Evolutionary conservation across 2,113 vertebrate genomes (phyloP).

Genomic region (Aptenodytes forsteri): DNA sequence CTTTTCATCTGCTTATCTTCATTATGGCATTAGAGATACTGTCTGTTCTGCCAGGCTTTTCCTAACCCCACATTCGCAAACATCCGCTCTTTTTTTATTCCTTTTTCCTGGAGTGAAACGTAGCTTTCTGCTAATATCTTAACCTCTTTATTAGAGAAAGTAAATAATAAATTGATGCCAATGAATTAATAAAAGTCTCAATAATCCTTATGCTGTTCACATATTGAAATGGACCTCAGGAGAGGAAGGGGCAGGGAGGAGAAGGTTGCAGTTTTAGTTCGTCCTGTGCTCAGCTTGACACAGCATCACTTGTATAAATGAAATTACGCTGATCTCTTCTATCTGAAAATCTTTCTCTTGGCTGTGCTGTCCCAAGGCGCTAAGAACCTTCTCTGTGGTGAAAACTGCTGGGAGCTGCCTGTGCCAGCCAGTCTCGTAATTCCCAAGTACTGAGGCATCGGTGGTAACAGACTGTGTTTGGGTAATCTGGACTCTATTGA

Average conservation of each 20-base stretch:
- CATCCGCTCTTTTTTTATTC: not conserved
- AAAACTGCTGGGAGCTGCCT: not conserved
- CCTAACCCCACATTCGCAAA: not conserved
- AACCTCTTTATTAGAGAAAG: not conserved
- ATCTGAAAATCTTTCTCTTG: not conserved
- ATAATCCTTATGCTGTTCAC: not conserved
- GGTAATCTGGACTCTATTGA: not conserved
- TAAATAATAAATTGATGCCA: not conserved
- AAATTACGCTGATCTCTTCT: not conserved
- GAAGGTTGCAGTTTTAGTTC: not conserved
- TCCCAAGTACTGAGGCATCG: not conserved
- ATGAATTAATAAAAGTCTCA: not conserved
- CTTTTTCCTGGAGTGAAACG: not conserved
- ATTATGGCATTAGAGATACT: conserved; percentile 44
- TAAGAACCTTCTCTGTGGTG: not conserved
- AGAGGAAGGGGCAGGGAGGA: not conserved
- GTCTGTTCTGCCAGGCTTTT: conserved; percentile 20
- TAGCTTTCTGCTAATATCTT: not conserved
- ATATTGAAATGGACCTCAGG: not conserved
- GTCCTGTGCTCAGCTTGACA: not conserved
- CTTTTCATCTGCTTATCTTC: conserved; percentile 64
- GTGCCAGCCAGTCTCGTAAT: not conserved
- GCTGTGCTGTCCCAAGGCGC: not conserved
- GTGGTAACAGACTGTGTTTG: not conserved
- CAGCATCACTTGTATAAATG: not conserved